phyloP scores from a whole-genome alignment of 2,888 invertebrate species.

The Cantharis flavilabris region DNA sequence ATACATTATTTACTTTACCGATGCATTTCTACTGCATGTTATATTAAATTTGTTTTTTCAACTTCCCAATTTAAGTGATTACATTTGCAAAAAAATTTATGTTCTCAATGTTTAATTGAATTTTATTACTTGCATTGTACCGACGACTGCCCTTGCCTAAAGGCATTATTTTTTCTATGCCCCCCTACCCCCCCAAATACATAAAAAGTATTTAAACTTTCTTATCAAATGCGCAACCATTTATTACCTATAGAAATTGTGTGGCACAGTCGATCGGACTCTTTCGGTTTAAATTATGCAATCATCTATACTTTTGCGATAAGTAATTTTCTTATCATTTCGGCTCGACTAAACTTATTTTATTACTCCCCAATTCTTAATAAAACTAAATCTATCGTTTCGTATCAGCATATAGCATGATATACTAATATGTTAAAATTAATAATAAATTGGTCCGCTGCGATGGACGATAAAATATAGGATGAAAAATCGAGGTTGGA shows the following conservation, averaged over 20 bases:
- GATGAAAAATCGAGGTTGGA: neutral
- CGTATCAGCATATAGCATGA: neutral
- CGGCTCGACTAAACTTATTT: neutral
- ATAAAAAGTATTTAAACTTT: neutral
- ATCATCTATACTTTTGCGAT: neutral
- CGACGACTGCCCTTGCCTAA: neutral
- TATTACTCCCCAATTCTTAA: neutral
- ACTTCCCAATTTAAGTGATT: neutral
- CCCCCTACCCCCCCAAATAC: neutral
- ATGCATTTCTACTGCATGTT: neutral
- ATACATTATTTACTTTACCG: slow-evolving; percentile 19
- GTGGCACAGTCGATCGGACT: neutral
- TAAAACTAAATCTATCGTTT: neutral
- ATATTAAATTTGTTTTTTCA: neutral
- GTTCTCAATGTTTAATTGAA: neutral
- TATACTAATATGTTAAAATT: neutral
- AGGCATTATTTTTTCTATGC: neutral
- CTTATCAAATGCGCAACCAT: neutral
- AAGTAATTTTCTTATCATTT: neutral
- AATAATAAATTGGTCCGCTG: neutral
- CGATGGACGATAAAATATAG: neutral
- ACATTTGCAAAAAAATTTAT: neutral
- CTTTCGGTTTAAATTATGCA: neutral
- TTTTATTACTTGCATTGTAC: neutral
- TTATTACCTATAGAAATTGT: neutral